Evolutionary conservation across 2,888 invertebrate genomes (phyloP), one percentile per base, ranked within the genome.

Genomic region (Dendrolimus houi): DNA sequence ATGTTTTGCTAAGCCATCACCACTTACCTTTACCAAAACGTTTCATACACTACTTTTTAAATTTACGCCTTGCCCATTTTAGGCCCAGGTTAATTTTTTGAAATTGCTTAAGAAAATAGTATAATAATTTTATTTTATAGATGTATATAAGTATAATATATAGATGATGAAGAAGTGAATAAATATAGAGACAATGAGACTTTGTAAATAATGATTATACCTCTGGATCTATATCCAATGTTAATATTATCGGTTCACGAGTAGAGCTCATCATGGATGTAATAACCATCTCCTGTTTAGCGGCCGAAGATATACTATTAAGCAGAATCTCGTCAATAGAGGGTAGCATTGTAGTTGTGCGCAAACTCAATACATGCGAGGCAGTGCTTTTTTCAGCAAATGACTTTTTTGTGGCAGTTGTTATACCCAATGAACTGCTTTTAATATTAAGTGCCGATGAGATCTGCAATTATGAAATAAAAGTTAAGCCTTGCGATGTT

Each of bases 151-250:
- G 41, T 14, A 42, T 55, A 40, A 41, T 13, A 41, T 29, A 54
- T 55, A 41, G 47, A 12, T 47, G 47, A 47, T 9, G 47, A 47
- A 42, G 42, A 42, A 47, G 12, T 60, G 58, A 63, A 66, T 61
- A 62, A 62, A 67, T 72, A 69, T 69, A 72, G 68, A 70, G 64
- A 68, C 68, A 68, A 62, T 60, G 69, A 73, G 77, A 67, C 69
- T 67, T 77, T 66, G 74, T 74, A 82, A 79, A 72, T 76, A 79
- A 79, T 82, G 65, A 81, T 78, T 86, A 91, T 92, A 93, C 93
- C 92, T 92, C 89, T 79, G 92, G 92, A 90, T 92, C 92, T 77
- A 92, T 91, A 83, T 92, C 91, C 82, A 92, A 83, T 80, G 92
- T 92, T 86, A 92, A 90, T 87, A 90, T 89, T 86, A 85, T 89